Percentiles rank a stretch among this genome's conserved stretches.
phyloP scores from a whole-genome alignment of 2,888 invertebrate genomes.

The Oligia strigilis region DNA sequence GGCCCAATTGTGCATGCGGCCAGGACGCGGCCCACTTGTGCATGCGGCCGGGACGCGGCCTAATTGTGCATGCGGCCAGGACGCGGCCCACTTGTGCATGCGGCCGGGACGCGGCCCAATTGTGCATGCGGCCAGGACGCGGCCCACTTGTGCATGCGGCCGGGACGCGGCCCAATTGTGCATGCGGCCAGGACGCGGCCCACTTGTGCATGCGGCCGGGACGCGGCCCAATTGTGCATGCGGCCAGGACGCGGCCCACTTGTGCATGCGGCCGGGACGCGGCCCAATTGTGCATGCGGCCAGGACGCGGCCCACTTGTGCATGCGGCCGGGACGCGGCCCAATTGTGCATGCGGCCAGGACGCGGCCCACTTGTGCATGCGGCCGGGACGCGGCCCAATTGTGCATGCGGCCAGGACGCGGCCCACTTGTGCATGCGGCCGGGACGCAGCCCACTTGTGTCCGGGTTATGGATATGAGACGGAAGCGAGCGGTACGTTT shows the following conservation, averaged over 20 bases:
- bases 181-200: constrained; percentile 1
- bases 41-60: background rate
- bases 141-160: too few relatives aligned
- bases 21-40: too few relatives aligned
- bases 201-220: background rate
- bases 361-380: constrained; percentile 4
- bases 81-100: constrained; percentile 4
- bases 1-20: too few relatives aligned
- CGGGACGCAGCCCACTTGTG: constrained; percentile 11
- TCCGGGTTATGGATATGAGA: constrained; percentile 14
- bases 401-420: constrained; percentile 20
- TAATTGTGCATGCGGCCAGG: constrained; percentile 1
- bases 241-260: constrained; percentile 6
- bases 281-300: constrained; percentile 20
- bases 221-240: constrained; percentile 5
- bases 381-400: too few relatives aligned
- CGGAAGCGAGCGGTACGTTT: constrained; percentile 1
- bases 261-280: background rate
- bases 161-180: constrained; percentile 19
- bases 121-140: constrained; percentile 20
- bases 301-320: too few relatives aligned
- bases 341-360: constrained; percentile 29
- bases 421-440: too few relatives aligned
- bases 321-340: background rate
- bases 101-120: too few relatives aligned